Percentiles rank a stretch among this genome's conserved stretches.
Conservation (phyloP, 1,140 invertebrate species). For the Temnothorax longispinosus region DNA sequence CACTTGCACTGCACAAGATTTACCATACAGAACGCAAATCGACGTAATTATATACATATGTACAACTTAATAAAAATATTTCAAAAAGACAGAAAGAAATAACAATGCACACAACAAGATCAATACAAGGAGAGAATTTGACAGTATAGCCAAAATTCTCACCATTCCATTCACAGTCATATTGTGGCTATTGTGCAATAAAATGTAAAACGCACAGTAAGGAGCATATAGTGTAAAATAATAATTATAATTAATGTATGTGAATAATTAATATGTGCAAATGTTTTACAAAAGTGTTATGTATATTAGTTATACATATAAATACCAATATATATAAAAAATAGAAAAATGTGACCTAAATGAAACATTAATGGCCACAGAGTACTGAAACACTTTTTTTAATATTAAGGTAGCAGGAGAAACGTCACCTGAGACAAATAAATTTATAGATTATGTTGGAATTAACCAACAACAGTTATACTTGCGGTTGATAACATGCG, state of each 20-base stretch:
- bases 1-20: not conserved
- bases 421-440: too few relatives aligned
- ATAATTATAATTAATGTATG: not conserved
- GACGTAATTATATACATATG: constrained; percentile 2
- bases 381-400: too few relatives aligned
- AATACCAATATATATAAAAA: not conserved
- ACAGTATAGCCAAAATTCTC: not conserved
- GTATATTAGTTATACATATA: not conserved
- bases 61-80: constrained; percentile 8
- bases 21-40: not conserved
- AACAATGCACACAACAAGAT: not conserved
- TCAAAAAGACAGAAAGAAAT: not conserved
- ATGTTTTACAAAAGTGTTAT: not conserved
- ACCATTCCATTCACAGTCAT: not conserved
- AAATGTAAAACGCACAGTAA: not conserved
- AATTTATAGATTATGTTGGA: too few relatives aligned
- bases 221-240: not conserved
- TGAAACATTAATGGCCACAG: not conserved
- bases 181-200: not conserved
- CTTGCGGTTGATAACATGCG: too few relatives aligned
- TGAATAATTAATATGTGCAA: not conserved
- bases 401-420: too few relatives aligned
- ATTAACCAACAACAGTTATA: too few relatives aligned
- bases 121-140: not conserved
- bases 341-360: not conserved